Conservation (phyloP, 2,113 vertebrate species). For the pig (Sus scrofa) region DNA sequence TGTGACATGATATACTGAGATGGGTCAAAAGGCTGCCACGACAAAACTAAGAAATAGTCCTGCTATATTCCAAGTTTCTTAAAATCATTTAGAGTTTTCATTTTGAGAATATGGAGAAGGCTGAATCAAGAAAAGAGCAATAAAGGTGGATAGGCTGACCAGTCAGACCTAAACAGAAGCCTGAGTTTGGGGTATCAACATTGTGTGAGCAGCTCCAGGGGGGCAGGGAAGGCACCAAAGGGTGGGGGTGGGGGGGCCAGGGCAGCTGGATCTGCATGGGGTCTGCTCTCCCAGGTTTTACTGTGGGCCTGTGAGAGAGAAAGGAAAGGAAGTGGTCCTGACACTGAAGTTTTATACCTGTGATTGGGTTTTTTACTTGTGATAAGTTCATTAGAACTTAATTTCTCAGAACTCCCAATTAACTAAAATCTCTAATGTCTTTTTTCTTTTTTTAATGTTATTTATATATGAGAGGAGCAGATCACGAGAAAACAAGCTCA, state of each 20-base stretch:
- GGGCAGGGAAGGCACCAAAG: neutral
- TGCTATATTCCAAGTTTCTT: neutral
- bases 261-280: neutral
- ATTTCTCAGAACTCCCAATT: constrained; percentile 59
- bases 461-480: constrained; percentile 71
- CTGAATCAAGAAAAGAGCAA: neutral
- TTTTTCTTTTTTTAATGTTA: constrained; percentile 55
- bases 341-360: neutral
- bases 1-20: neutral
- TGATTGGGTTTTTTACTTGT: constrained; percentile 53
- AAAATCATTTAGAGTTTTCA: neutral
- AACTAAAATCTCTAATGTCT: constrained; percentile 59
- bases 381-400: constrained; percentile 57
- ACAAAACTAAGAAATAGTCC: constrained; percentile 14
- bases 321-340: neutral
- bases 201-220: neutral
- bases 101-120: constrained; percentile 16
- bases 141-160: neutral
- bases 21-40: neutral
- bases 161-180: neutral
- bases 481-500: constrained; percentile 69
- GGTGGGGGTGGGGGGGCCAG: neutral
- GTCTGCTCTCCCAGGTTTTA: neutral
- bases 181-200: neutral
- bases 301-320: neutral